Base-by-base conservation (phyloP, 2,113 vertebrate species). In the Lepus timidus region DNA sequence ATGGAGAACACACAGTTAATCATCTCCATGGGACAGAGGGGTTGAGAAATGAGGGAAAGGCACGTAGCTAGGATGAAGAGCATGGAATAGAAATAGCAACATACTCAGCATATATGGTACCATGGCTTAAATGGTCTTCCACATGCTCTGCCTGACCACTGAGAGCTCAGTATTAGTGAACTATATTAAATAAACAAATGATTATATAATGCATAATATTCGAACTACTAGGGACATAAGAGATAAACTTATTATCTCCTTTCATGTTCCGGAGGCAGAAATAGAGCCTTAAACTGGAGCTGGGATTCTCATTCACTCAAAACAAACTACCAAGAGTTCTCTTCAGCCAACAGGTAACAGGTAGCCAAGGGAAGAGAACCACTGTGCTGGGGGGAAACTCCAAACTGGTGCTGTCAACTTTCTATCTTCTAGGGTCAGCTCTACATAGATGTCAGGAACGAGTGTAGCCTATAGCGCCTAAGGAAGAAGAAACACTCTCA, bases 401-500 rank as follows among this genome's bases (percentile, higher is more conserved):
- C 49, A 91, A 82, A 79, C 14, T 62, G 6, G 73, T 76, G 22
- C 33, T 89, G 11, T 71, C 70, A 64, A 82, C 13, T 39, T 89
- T 74, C 36, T 88, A 10, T 64, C 29, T 86, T 89, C 83, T 79
- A 68, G 6, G 7, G 17, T 82, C 17, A 95, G 22, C 39, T 29
- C 31, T 91, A 33, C 7, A 52, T 67, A 67, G 67, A 55, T 0
- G 39, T 73, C 10, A 94, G 27, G 17, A 6, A 39, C 4, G 23
- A 87, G 29, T 1, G 64, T 39, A 86, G 76, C 3, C 20, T 79
- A 89, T 0, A 83, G 4, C 79, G 61, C 14, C 29, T 83, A 85
- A 80, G 14, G 49, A 73, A 91, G 51, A 95, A 86, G 29, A 90
- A 82, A 76, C 83, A 51, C 23, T 88, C 27, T 94, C 16, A 78